These are phyloP conservation scores for Erythrocercus mccallii DNA, from an alignment of 2,113 vertebrate genomes.

Conservation along the genomic window DNA sequence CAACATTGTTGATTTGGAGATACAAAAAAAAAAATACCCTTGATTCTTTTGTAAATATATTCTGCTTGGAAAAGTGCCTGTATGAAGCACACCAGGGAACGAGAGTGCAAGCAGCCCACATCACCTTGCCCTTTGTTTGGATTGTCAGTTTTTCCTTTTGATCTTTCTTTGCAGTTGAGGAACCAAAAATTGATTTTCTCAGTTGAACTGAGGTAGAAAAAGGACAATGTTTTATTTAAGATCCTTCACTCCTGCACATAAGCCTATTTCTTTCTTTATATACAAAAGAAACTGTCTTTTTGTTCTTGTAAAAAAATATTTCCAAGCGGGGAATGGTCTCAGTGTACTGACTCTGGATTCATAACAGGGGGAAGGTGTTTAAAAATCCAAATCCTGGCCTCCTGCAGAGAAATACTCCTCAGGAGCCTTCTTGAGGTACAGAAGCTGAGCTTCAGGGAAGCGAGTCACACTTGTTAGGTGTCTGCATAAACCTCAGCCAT, in stretches of 20 bases:
- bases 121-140: conserved; percentile 56
- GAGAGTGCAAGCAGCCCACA: background rate
- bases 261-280: conserved; percentile 53
- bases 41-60: conserved; percentile 40
- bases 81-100: conserved; percentile 54
- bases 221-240: conserved; percentile 73
- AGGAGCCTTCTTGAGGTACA: background rate
- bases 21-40: background rate
- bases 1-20: background rate
- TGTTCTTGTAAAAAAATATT: conserved; percentile 54
- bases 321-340: background rate
- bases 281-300: conserved; percentile 61
- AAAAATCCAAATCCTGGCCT: background rate
- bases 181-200: conserved; percentile 72
- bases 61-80: conserved; percentile 31
- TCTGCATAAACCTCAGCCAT: background rate
- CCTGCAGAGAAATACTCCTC: background rate
- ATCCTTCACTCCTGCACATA: conserved; percentile 38
- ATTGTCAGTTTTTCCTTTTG: conserved; percentile 67
- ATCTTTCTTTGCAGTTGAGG: conserved; percentile 62
- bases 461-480: background rate
- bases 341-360: background rate
- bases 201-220: conserved; percentile 54
- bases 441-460: background rate
- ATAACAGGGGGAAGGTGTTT: background rate